phyloP scores from a whole-genome alignment of 2,888 invertebrate genomes.

The Frankliniella fusca region DNA sequence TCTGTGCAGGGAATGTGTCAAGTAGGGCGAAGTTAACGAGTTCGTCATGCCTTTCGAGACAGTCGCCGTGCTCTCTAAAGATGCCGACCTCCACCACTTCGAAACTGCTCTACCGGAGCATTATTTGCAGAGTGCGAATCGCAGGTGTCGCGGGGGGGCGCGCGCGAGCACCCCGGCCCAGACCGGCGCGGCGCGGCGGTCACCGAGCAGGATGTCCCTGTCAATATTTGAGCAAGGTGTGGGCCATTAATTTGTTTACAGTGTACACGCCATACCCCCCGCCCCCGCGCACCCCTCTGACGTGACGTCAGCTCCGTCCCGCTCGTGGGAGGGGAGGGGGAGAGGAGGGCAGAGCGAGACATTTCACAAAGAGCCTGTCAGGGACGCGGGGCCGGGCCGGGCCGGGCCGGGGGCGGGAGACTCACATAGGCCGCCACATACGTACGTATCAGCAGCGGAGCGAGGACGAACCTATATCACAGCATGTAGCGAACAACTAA shows the following conservation, averaged over 20 bases:
- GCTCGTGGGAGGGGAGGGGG: neutral
- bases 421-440: too few species aligned
- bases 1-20: too few species aligned
- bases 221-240: neutral
- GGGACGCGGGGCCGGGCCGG: neutral
- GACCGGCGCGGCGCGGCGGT: neutral
- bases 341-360: neutral
- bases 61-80: too few species aligned
- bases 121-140: neutral
- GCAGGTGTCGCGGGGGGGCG: neutral
- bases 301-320: neutral
- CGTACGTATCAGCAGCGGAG: too few species aligned
- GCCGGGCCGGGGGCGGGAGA: too few species aligned
- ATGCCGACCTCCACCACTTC: neutral
- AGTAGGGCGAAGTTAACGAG: too few species aligned
- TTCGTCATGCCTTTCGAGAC: too few species aligned
- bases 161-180: too few species aligned
- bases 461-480: too few species aligned
- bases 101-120: neutral
- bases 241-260: slow-evolving; percentile 3
- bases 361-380: neutral
- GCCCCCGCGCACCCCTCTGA: neutral
- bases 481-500: too few species aligned
- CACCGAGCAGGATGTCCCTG: neutral
- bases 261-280: neutral